Percentiles rank a stretch among this genome's conserved stretches.
Evolutionary conservation across 2,888 invertebrate genomes (phyloP).

Genomic region (Stenchaetothrips biformis): DNA sequence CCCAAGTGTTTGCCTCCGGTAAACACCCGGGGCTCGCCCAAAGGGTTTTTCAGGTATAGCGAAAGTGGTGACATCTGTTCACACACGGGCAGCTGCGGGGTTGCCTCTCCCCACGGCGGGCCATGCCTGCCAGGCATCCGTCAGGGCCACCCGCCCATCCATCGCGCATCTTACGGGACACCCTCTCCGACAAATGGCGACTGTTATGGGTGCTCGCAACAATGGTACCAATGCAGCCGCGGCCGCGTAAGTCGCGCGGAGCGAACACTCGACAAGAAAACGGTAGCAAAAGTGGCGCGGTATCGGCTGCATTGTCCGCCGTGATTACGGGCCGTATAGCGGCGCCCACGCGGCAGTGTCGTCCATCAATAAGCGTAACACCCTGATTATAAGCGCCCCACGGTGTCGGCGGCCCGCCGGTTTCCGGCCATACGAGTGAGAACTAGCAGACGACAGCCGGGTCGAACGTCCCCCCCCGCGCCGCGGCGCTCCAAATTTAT

Average conservation of each 20-base stretch:
- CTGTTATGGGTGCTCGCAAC: too few relatives aligned
- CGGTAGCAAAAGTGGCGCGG: too few relatives aligned
- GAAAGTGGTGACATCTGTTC: neutral
- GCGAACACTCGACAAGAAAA: too few relatives aligned
- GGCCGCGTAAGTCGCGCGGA: too few relatives aligned
- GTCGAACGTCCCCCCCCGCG: neutral
- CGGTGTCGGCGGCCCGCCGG: neutral
- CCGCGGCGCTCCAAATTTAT: neutral
- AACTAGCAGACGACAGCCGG: neutral
- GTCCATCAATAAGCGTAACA: neutral
- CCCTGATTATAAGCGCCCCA: neutral
- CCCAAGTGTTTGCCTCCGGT: neutral
- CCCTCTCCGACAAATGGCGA: too few relatives aligned
- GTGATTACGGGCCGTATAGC: too few relatives aligned
- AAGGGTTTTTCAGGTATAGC: neutral
- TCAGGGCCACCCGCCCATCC: too few relatives aligned
- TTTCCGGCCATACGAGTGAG: conserved; percentile 22
- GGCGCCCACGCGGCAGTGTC: neutral
- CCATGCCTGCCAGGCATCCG: too few relatives aligned
- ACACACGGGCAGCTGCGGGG: neutral
- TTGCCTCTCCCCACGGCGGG: neutral
- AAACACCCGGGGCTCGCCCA: neutral
- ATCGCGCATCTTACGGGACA: too few relatives aligned
- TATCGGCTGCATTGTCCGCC: too few relatives aligned
- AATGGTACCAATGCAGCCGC: too few relatives aligned